Percentiles rank a stretch among this genome's conserved stretches.
Conservation (phyloP, 1,140 invertebrate species). For the Theocolax elegans region DNA sequence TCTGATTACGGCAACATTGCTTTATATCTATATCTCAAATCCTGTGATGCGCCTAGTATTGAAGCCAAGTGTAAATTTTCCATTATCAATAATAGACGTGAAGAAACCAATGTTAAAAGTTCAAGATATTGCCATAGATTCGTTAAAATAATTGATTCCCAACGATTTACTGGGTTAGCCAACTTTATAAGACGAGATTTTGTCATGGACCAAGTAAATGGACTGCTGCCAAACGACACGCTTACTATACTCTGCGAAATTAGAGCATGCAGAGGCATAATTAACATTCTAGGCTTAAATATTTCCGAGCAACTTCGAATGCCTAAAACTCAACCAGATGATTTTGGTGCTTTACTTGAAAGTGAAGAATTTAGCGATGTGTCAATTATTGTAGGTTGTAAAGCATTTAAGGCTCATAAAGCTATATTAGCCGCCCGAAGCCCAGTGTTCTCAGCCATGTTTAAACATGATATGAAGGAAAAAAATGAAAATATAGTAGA, state of each 20-base stretch:
- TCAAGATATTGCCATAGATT: slow-evolving; percentile 84
- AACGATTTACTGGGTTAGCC: slow-evolving; percentile 84
- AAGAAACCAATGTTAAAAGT: slow-evolving; percentile 88
- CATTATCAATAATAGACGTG: slow-evolving; percentile 98
- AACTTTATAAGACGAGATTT: slow-evolving; percentile 99
- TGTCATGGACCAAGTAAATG: slow-evolving; percentile 96
- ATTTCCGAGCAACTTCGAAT: slow-evolving; percentile 97
- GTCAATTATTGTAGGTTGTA: slow-evolving; percentile 88
- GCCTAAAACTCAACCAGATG: slow-evolving; percentile 95
- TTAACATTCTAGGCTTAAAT: slow-evolving; percentile 95
- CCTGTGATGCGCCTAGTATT: slow-evolving; percentile 99
- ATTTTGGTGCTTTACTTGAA: slow-evolving; percentile 92
- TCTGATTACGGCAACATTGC: slow-evolving; percentile 71
- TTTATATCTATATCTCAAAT: slow-evolving; percentile 96
- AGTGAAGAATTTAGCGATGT: slow-evolving; percentile 97
- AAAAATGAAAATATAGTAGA: slow-evolving; percentile 95
- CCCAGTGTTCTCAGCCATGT: slow-evolving; percentile 77
- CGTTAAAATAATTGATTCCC: slow-evolving; percentile 52
- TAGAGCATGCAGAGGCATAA: slow-evolving; percentile 95
- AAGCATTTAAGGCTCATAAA: slow-evolving; percentile 69
- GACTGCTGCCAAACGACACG: slow-evolving; percentile 97
- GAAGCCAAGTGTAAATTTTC: slow-evolving; percentile 99
- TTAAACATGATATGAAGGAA: slow-evolving; percentile 76
- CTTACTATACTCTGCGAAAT: slow-evolving; percentile 99
- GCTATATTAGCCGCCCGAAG: slow-evolving; percentile 66